These are phyloP conservation scores for Phrynocephalus vlangalii DNA, from an alignment of 2,797 vertebrate species.

Conservation along the genomic window DNA sequence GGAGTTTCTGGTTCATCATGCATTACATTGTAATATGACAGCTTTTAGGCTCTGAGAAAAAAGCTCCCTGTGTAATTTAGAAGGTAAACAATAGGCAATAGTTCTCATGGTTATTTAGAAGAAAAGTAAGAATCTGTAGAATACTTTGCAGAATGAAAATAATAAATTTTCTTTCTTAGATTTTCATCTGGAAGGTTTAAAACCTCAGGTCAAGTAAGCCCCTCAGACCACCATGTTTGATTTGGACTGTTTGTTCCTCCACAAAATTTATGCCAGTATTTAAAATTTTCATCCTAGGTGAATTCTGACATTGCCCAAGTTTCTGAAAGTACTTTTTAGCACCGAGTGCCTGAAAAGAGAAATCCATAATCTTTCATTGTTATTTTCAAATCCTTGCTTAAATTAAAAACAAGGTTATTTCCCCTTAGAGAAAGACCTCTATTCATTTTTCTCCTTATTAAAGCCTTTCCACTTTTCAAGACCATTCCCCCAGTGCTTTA, in stretches of 20 bases:
- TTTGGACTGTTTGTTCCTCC: background rate
- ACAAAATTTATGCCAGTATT: background rate
- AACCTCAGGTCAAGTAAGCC: background rate
- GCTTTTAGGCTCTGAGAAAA: background rate
- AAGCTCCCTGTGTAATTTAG: background rate
- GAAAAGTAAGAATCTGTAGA: slow-evolving; percentile 5
- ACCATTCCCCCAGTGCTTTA: slow-evolving; percentile 20
- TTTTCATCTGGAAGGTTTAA: background rate
- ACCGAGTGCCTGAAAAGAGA: background rate
- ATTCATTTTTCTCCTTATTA: background rate
- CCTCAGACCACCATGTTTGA: background rate
- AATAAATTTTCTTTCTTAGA: background rate
- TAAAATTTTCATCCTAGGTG: background rate
- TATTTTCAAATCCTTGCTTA: slow-evolving; percentile 33
- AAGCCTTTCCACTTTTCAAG: slow-evolving; percentile 34
- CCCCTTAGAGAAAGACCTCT: slow-evolving; percentile 6
- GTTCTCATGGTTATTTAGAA: background rate
- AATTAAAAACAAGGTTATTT: slow-evolving; percentile 36
- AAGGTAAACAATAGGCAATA: too few relatives aligned
- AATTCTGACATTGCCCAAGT: slow-evolving; percentile 17
- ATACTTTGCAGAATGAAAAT: background rate
- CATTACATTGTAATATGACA: background rate
- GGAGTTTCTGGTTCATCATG: background rate
- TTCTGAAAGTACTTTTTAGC: slow-evolving; percentile 19
- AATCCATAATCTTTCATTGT: background rate